phyloP scores from a whole-genome alignment of 2,888 invertebrate species.

The Fragum sueziense region DNA sequence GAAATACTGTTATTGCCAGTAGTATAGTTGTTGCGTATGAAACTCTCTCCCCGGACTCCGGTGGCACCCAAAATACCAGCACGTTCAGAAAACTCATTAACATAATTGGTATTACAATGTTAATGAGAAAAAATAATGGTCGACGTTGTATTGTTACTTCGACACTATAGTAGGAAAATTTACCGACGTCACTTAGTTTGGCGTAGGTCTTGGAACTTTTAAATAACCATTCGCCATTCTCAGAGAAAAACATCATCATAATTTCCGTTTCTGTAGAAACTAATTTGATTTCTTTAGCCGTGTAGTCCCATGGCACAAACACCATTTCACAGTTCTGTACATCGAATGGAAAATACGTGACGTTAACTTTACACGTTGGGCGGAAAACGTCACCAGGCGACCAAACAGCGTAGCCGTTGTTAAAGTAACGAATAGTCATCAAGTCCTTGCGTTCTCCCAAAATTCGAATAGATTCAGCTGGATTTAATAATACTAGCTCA shows the following conservation, averaged over 20 bases:
- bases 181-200: conserved; percentile 1
- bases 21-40: too few species aligned
- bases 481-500: conserved; percentile 38
- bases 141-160: conserved; percentile 42
- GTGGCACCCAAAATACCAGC: too few species aligned
- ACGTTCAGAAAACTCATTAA: conserved; percentile 58
- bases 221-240: conserved; percentile 60
- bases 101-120: conserved; percentile 58
- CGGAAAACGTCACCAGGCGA: conserved; percentile 29
- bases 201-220: neutral
- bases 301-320: conserved; percentile 25
- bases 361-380: conserved; percentile 22
- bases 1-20: too few species aligned
- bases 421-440: neutral
- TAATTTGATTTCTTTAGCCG: neutral
- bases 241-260: conserved; percentile 31
- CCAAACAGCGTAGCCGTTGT: conserved; percentile 15
- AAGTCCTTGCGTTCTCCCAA: conserved; percentile 14
- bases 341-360: conserved; percentile 27
- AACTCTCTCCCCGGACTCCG: too few species aligned
- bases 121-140: conserved; percentile 55
- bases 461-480: conserved; percentile 15
- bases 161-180: conserved; percentile 30
- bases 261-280: neutral
- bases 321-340: conserved; percentile 31